Percentiles rank a stretch among this genome's conserved stretches.
These are phyloP conservation scores for Serilophus lunatus DNA, from an alignment of 2,113 vertebrate genomes.

Conservation along the genomic window DNA sequence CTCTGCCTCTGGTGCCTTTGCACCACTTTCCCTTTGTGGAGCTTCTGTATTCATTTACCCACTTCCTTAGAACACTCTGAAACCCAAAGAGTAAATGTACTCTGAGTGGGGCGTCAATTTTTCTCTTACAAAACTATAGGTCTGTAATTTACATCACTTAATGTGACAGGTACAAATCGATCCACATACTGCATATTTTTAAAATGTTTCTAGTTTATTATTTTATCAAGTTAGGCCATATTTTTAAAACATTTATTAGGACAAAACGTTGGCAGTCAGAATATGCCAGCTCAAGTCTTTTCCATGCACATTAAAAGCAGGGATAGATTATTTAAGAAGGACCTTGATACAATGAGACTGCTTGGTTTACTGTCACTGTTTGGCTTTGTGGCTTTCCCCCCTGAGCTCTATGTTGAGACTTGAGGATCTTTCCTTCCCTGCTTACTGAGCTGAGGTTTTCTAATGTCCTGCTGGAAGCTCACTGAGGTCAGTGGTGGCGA, in stretches of 20 bases:
- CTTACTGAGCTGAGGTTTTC: background rate
- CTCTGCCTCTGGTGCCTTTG: too few relatives aligned
- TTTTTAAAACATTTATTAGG: background rate
- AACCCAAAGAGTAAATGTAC: background rate
- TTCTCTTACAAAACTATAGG: background rate
- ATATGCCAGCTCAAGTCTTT: background rate
- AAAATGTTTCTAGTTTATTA: background rate
- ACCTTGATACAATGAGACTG: background rate
- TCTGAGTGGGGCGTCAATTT: background rate
- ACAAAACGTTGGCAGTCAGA: background rate
- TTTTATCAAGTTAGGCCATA: background rate
- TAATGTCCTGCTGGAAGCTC: background rate
- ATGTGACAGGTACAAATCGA: constrained; percentile 5
- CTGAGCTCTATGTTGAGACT: background rate
- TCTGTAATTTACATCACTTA: background rate
- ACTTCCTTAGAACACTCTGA: background rate
- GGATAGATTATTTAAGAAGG: background rate
- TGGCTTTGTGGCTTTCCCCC: background rate
- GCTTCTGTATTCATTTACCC: fast-evolving
- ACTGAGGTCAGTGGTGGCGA: background rate
- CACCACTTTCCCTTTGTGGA: background rate
- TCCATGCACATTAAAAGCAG: background rate
- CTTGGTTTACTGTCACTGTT: background rate
- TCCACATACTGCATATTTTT: background rate
- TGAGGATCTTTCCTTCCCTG: background rate